Base-by-base conservation (phyloP, 2,113 vertebrate genomes). In the Passer montanus region DNA sequence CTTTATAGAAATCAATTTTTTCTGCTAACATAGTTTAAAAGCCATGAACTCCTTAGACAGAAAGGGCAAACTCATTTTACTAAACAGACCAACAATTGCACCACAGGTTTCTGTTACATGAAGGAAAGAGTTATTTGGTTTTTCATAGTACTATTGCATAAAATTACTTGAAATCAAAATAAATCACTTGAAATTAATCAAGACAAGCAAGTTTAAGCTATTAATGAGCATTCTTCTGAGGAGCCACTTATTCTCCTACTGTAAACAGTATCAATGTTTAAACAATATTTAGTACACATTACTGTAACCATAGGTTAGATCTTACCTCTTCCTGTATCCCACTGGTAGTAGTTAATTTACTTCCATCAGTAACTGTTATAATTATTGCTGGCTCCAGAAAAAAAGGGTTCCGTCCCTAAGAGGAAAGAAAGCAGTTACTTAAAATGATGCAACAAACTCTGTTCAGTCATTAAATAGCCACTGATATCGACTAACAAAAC, bases 281-380 rank as follows among this genome's bases (percentile, higher is more conserved):
- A 77, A 68, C 33, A 59, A 62, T 2, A 1, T 50, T 76, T 80
- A 76, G 21, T 46, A 85, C 7, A 78, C 10, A 70, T 26, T 4
- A n/a, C 23, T 52, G 33, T 49, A 58, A 80, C 50, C 14, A 81
- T 33, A 66, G 9, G 13, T 92, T 77, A 94, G 30, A 84, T 53
- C 98, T 98, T 97, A 99, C 99, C 98, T 99, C 99, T 43, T 99
- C 99, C 96, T 99, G 99, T 96, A 99, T 98, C 49, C 99, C 98
- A 86, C 98, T 97, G 66, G 97, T 97, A 87, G 98, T 98, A 83
- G 99, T 99, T 96, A 99, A 97, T 97, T 99, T 99, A 98, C 98
- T 99, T 95, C 99, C 99, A 95, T 99, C 99, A 47, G 98, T 99
- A 97, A 99, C 99, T 87, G 99, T 98, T 60, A 99, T 98, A 69